These are phyloP conservation scores for Spheniscus humboldti DNA, from an alignment of 2,797 vertebrate species.

Conservation along the genomic window DNA sequence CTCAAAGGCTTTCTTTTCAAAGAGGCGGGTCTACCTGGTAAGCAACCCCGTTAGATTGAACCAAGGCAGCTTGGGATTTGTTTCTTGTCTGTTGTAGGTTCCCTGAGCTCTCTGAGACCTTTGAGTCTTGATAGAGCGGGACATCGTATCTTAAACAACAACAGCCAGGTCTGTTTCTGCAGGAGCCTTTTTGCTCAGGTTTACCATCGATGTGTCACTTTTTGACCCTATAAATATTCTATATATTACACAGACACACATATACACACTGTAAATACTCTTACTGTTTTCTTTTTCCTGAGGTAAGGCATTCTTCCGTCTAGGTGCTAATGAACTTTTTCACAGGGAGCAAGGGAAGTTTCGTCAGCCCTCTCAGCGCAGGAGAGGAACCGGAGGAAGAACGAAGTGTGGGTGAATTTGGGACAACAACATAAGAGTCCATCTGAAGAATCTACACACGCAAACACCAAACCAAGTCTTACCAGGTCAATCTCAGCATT, in stretches of 20 bases:
- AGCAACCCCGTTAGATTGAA: neutral
- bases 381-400: neutral
- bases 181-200: neutral
- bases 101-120: neutral
- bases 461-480: conserved; percentile 31
- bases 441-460: neutral
- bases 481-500: conserved; percentile 78
- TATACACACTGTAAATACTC: neutral
- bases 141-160: neutral
- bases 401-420: neutral
- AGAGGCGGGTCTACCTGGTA: neutral
- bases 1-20: neutral
- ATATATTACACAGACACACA: neutral
- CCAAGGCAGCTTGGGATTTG: neutral
- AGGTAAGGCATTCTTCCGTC: neutral
- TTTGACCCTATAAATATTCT: neutral
- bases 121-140: neutral
- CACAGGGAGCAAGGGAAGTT: neutral
- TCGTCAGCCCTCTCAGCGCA: neutral
- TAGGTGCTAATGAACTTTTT: neutral
- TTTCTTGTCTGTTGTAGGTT: neutral
- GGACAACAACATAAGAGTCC: neutral
- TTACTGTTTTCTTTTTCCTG: neutral
- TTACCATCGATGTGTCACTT: neutral
- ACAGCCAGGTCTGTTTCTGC: neutral